A percentile compares a stretch with the other conserved stretches of the same genome.
Conservation (phyloP, 2,797 vertebrate species). For the Margarornis squamiger region DNA sequence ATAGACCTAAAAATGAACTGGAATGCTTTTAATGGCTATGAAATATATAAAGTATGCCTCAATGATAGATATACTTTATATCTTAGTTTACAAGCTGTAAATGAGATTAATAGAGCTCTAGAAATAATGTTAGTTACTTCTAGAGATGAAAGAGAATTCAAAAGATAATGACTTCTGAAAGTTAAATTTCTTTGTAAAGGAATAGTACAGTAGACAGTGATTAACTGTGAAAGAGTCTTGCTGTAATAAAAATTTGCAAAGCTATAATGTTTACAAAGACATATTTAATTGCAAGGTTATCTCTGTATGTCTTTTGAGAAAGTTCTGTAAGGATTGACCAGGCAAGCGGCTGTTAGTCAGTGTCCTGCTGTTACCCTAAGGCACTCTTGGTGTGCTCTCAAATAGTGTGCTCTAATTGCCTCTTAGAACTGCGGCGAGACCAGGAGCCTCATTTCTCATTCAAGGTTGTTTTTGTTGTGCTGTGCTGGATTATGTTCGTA, state of each 20-base stretch:
- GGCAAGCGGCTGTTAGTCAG: constrained; percentile 8
- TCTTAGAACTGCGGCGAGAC: constrained; percentile 30
- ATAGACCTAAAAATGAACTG: constrained; percentile 9
- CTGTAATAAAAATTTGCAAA: constrained; percentile 27
- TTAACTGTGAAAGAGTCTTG: not conserved
- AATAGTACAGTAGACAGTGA: not conserved
- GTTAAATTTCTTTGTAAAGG: constrained; percentile 1
- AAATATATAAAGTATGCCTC: not conserved
- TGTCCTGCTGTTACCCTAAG: constrained; percentile 39
- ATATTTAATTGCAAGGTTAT: constrained; percentile 40
- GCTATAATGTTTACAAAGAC: constrained; percentile 41
- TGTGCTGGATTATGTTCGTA: constrained; percentile 32
- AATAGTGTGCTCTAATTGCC: constrained; percentile 46
- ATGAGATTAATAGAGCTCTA: constrained; percentile 30
- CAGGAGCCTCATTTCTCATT: constrained; percentile 59
- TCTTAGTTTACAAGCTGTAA: constrained; percentile 42
- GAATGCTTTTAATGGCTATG: constrained; percentile 29
- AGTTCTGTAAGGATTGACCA: not conserved
- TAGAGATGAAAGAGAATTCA: constrained; percentile 38
- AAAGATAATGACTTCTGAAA: constrained; percentile 39
- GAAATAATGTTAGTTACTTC: constrained; percentile 7
- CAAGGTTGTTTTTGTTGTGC: constrained; percentile 52
- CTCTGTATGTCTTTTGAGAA: not conserved
- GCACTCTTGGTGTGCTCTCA: not conserved
- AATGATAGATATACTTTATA: not conserved